Base-by-base conservation (phyloP, 1,140 invertebrate species). In the Acromyrmex echinatior region DNA sequence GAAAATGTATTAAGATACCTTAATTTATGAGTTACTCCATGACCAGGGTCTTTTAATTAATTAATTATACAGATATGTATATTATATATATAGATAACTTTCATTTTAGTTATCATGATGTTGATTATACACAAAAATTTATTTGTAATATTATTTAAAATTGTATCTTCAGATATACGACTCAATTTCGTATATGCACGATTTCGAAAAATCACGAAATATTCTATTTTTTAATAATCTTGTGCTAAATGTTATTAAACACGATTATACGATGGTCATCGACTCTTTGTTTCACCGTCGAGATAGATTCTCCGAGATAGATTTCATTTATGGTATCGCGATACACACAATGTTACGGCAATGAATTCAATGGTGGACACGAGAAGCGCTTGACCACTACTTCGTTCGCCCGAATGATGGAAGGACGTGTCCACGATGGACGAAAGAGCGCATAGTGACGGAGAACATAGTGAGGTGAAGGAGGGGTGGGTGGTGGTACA, bases 371-470 rank as follows among this genome's bases (percentile, higher is more conserved):
- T n/a, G 45, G 7, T 39, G 25, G 39, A 84, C 56, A 74, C 39
- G 45, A 58, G 45, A 25, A 84, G 28, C 70, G 80, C 88, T 86
- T 77, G 89, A 90, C 89, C 89, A 87, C 74, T 79, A 74, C 68
- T 87, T 84, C 56, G 89, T 84, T 78, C 63, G 84, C 88, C 68
- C 79, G 66, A 73, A 87, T 86, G 87, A 91, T 86, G 74, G 88
- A 91, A 82, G 88, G 63, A 92, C 88, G 79, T 87, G 89, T 88
- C 90, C 84, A 87, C 65, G 84, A 60, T 58, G 76, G 77, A 74
- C 70, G 53, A 76, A 77, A 87, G 60, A 84, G 88, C 84, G 45
- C 71, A 58, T 53, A 77, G 62, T 68, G 89, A 86, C 84, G 82
- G 78, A 70, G 85, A 85, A 60, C 16, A 39, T 39, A 39, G 35